Percentiles rank a stretch among this genome's conserved stretches.
Evolutionary conservation across 2,113 vertebrate genomes (phyloP).

Genomic region (Fulica atra): DNA sequence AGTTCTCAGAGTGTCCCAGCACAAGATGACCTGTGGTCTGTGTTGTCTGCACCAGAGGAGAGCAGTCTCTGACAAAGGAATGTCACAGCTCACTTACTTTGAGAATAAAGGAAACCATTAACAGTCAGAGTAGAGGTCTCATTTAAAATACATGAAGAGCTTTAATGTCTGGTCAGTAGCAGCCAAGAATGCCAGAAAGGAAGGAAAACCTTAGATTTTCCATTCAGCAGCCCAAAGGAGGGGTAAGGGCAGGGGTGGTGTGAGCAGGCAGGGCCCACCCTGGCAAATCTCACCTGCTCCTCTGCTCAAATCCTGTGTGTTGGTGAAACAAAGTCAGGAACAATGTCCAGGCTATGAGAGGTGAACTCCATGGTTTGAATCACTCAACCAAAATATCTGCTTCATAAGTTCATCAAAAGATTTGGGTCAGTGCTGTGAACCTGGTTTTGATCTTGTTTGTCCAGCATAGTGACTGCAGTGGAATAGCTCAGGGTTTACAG

Average conservation of each 20-base stretch:
- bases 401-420: neutral
- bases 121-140: neutral
- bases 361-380: neutral
- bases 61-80: neutral
- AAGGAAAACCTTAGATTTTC: neutral
- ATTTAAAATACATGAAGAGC: neutral
- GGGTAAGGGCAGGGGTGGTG: neutral
- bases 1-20: neutral
- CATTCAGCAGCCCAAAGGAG: neutral
- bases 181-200: neutral
- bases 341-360: rapidly evolving
- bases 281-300: neutral
- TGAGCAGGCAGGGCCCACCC: neutral
- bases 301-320: neutral
- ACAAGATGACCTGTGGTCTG: neutral
- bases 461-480: neutral
- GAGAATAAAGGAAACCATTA: neutral
- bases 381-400: neutral
- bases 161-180: neutral
- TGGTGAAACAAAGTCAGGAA: neutral
- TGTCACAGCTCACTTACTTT: neutral
- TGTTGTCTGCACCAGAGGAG: rapidly evolving
- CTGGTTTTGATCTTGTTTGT: neutral
- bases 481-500: neutral
- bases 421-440: neutral